A percentile compares a stretch with the other conserved stretches of the same genome.
Evolutionary conservation across 1,140 invertebrate species (phyloP).

Genomic region (Ridgeia piscesae): DNA sequence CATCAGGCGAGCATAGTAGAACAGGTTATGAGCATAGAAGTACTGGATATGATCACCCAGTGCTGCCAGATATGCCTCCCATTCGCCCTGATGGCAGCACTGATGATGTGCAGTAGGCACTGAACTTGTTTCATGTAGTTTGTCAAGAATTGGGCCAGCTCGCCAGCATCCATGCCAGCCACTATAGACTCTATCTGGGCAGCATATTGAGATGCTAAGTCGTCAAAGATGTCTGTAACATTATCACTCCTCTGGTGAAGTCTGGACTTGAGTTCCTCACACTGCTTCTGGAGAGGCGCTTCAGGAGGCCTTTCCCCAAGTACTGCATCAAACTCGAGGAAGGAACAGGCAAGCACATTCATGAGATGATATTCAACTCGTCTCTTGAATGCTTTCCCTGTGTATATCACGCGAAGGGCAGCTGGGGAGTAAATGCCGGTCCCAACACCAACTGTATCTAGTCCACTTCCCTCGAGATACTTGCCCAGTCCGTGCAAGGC

Average conservation of each 20-base stretch:
- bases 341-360: background rate
- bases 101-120: background rate
- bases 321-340: background rate
- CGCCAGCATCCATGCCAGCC: no score
- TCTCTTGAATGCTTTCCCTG: background rate
- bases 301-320: background rate
- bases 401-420: background rate
- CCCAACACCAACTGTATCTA: no score
- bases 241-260: background rate
- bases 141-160: background rate
- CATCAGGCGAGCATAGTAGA: constrained; percentile 11
- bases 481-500: no score
- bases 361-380: background rate
- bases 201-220: no score
- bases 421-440: no score
- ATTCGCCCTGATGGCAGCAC: background rate
- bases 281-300: background rate
- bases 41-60: constrained; percentile 4
- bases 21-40: background rate
- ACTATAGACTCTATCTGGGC: no score
- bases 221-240: no score
- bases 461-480: no score
- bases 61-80: background rate
- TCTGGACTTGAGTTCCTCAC: no score
- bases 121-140: background rate